Evolutionary conservation across 2,113 vertebrate genomes (phyloP), one percentile per base, ranked within the genome.

Genomic region (Paradoxurus hermaphroditus): DNA sequence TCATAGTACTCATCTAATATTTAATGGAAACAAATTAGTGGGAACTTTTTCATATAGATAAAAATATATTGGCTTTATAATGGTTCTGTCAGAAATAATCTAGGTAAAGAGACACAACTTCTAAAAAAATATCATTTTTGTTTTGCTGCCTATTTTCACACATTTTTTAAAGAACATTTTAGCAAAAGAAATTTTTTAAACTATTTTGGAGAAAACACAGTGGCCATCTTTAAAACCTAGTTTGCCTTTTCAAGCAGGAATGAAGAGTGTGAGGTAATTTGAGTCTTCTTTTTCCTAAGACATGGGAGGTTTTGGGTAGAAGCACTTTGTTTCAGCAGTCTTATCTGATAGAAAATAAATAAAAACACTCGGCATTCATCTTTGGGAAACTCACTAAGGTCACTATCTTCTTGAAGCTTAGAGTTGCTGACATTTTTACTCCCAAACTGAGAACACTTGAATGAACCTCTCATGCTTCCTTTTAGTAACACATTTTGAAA

Each of bases 1-100:
- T 97, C 51, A 75, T 12, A 82, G 7, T 83, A 7, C 90, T 97
- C 31, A 86, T 0, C 31, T 53, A 81, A 82, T 65, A 10, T 83
- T 95, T 97, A 91, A 95, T 89, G 41, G 89, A 97, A 91, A 79
- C 39, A 59, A 87, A 95, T 89, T 87, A 95, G 34, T 91, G 87
- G 27, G 0, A 49, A 83, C 7, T 94, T 90, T 67, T 51, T 62
- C 91, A 65, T 84, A 53, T 36, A 9, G 1, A 67, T 49, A 23
- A 51, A 94, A 90, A 25, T 68, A 88, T 88, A 78, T 14, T 31
- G 72, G 67, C 94, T 97, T 97, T 19, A 93, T 25, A 81, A 62
- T 56, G 14, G 77, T 97, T 92, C 79, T 95, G 23, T 73, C 78
- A 93, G 65, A 97, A 94, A 29, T 31, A 95, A 25, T 9, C 39